A percentile compares a stretch with the other conserved stretches of the same genome.
Conservation (phyloP, 2,888 invertebrate species). For the Lymantria dispar region DNA sequence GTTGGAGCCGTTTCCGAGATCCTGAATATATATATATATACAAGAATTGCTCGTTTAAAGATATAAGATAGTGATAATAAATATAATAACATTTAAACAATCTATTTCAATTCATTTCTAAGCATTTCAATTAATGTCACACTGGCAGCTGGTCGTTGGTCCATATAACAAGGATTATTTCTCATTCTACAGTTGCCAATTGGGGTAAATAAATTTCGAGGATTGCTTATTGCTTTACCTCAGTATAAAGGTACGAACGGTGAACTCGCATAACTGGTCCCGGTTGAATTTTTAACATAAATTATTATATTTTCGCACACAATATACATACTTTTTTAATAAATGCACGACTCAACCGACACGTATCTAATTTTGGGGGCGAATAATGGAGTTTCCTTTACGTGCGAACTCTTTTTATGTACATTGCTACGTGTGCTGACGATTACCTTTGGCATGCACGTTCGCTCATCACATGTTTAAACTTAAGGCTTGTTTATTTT, state of each 20-base stretch:
- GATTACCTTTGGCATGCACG: conserved; percentile 23
- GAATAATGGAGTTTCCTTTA: conserved; percentile 51
- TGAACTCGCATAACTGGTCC: background rate
- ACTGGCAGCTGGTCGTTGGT: no score
- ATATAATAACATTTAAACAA: no score
- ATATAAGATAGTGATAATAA: no score
- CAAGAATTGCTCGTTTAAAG: no score
- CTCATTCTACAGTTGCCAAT: no score
- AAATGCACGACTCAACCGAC: conserved; percentile 33
- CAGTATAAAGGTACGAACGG: background rate
- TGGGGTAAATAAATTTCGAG: background rate
- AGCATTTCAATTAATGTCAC: no score
- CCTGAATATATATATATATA: no score
- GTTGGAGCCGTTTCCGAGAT: no score
- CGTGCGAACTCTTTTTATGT: conserved; percentile 51
- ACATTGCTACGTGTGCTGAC: conserved; percentile 28
- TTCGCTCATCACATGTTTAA: conserved; percentile 25
- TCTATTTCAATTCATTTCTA: no score
- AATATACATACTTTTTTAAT: conserved; percentile 29
- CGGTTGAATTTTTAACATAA: conserved; percentile 10
- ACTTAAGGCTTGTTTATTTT: conserved; percentile 4
- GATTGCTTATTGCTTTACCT: background rate
- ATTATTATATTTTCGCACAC: conserved; percentile 18
- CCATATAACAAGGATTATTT: no score
- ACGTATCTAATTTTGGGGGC: conserved; percentile 51